These are phyloP conservation scores for Pseudorhombus dupliciocellatus DNA, from an alignment of 2,113 vertebrate genomes.

Conservation along the genomic window DNA sequence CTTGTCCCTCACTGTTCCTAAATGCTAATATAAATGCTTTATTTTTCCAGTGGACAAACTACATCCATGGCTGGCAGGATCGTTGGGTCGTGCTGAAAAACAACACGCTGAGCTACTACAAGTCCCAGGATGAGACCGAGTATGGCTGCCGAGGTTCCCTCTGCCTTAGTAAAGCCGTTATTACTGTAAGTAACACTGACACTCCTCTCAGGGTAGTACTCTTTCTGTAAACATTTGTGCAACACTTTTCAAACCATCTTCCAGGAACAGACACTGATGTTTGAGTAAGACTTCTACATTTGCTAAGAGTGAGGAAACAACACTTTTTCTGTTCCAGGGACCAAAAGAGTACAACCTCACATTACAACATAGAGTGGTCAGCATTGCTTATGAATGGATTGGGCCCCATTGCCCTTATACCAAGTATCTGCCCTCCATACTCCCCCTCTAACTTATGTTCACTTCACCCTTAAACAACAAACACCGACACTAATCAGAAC, in stretches of 20 bases:
- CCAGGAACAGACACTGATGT: not conserved
- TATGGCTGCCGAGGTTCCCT: constrained; percentile 98
- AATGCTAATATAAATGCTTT: not conserved
- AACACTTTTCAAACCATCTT: constrained; percentile 16
- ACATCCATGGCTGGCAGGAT: constrained; percentile 99
- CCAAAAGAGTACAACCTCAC: not conserved
- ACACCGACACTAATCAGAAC: no score
- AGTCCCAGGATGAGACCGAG: constrained; percentile 95
- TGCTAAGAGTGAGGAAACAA: constrained; percentile 7
- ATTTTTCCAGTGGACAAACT: constrained; percentile 94
- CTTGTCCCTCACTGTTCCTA: not conserved
- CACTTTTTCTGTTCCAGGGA: not conserved
- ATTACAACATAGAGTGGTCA: not conserved
- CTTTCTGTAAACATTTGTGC: constrained; percentile 8
- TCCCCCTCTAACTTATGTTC: no score
- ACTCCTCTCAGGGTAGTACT: not conserved
- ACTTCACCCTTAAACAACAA: no score
- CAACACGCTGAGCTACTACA: constrained; percentile 96
- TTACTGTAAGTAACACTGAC: constrained; percentile 86
- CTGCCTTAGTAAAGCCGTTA: constrained; percentile 95
- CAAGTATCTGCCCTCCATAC: no score
- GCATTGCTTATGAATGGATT: not conserved
- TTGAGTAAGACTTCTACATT: constrained; percentile 9
- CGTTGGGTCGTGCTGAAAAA: constrained; percentile 96
- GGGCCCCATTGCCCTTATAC: no score